These are phyloP conservation scores for Nanorana parkeri DNA, from an alignment of 2,113 vertebrate genomes.

Conservation along the genomic window DNA sequence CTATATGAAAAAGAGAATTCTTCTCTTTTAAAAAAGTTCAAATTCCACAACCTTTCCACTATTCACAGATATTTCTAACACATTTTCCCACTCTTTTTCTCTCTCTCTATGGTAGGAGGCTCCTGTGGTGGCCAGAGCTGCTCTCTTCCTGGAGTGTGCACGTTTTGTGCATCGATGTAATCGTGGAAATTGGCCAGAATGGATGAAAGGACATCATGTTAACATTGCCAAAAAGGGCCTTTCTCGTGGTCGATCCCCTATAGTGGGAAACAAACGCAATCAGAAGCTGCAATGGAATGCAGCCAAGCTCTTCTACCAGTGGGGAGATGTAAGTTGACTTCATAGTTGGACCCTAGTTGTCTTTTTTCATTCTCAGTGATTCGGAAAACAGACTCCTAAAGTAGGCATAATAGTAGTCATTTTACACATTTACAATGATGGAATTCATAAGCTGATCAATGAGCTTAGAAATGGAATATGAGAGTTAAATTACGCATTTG, in stretches of 20 bases:
- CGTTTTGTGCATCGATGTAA: constrained; percentile 97
- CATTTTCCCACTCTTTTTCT: constrained; percentile 18
- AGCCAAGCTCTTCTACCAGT: constrained; percentile 97
- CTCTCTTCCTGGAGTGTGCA: constrained; percentile 94
- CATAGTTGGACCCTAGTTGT: too few species aligned
- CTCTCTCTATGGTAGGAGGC: constrained; percentile 83
- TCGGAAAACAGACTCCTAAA: too few species aligned
- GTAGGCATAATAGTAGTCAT: too few species aligned
- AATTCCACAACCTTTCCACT: too few species aligned
- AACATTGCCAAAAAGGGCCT: constrained; percentile 96
- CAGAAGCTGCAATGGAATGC: constrained; percentile 98
- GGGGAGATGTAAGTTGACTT: constrained; percentile 89
- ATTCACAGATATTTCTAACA: neutral
- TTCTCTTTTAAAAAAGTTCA: too few species aligned
- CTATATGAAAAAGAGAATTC: too few species aligned
- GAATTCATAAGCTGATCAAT: too few species aligned
- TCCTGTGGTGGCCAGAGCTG: constrained; percentile 91
- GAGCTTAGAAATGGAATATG: too few species aligned
- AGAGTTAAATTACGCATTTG: too few species aligned
- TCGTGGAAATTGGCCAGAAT: constrained; percentile 97
- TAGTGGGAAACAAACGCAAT: constrained; percentile 95
- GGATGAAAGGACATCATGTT: constrained; percentile 99
- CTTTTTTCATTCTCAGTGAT: too few species aligned
- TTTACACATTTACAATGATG: too few species aligned
- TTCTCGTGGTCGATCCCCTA: constrained; percentile 90